Base-by-base conservation (phyloP, 2,797 vertebrate genomes). In the Urocyon cinereoargenteus region DNA sequence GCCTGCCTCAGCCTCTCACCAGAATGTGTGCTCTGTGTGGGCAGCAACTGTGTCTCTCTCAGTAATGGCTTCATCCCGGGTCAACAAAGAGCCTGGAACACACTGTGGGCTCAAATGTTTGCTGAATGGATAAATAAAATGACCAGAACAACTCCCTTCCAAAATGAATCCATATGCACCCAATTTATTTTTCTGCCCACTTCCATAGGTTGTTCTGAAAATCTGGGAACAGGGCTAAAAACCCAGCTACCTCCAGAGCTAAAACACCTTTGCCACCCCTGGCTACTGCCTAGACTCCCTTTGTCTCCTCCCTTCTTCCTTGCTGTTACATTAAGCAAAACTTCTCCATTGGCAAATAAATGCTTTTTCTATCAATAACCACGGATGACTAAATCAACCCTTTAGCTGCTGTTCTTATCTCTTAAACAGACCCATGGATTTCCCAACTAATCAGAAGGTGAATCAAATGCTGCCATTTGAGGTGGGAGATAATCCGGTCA, bases 371-470 rank as follows among this genome's bases (percentile, higher is more conserved):
- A 97, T 98, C 68, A 26, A 98, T 98, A 98, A 85, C 82, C 90
- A 85, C 2, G 4, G 97, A 98, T 85, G 97, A 95, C 81, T 90
- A 96, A 98, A 98, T 98, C 98, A 97, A 98, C 98, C 97, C 88
- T 92, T 72, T 96, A 90, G 92, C 55, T 2, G 53, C 68, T 62
- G 90, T 96, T 98, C 96, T 61, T 97, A 96, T 91, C 98, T 97
- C 98, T 97, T 82, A 90, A 98, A 91, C 97, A 96, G 98, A 97
- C 94, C 55, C 97, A 96, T 90, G 98, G 98, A 98, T 99, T 98
- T 98, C 98, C 97, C 92, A 97, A 94, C 72, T 22, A 61, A 96
- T 88, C 98, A 87, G 96, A 0, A 84, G 94, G 91, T 84, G 98
- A 97, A 98, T 98, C 98, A 97, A 98, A 98, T 0, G 36, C 94